phyloP scores from a whole-genome alignment of 2,797 vertebrate genomes.

The Hypotaenidia philippensis region DNA sequence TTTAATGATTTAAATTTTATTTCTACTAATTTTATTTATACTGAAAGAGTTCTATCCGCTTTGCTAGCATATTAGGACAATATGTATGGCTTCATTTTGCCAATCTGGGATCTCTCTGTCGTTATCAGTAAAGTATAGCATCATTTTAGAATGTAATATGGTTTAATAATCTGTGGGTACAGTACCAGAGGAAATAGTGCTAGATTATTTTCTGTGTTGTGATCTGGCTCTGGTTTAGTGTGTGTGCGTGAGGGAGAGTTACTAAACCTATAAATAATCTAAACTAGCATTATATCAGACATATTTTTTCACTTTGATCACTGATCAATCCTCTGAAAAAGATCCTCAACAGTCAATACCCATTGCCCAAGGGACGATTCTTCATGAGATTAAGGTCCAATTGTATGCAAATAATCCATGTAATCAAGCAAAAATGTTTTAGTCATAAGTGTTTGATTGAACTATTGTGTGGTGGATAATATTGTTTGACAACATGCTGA shows the following conservation, averaged over 20 bases:
- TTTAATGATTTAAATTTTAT: neutral
- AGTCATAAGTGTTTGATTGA: neutral
- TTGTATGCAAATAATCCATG: neutral
- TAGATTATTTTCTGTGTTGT: neutral
- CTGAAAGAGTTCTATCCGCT: neutral
- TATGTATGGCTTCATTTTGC: neutral
- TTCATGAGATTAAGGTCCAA: neutral
- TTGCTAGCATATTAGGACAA: neutral
- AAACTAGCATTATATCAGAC: neutral
- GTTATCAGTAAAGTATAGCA: neutral
- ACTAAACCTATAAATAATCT: neutral
- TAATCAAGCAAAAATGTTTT: neutral
- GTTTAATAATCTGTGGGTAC: neutral
- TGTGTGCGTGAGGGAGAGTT: neutral
- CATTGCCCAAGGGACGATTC: neutral
- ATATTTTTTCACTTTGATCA: neutral
- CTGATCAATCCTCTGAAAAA: neutral
- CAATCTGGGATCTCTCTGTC: neutral
- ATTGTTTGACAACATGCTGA: conserved; percentile 56
- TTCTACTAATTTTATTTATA: neutral
- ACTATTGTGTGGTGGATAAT: conserved; percentile 41
- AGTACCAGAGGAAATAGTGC: neutral
- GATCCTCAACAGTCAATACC: neutral
- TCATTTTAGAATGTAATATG: neutral
- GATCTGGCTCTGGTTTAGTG: neutral